phyloP scores from a whole-genome alignment of 2,888 invertebrate species.

The Scaptomyza tumidula region DNA sequence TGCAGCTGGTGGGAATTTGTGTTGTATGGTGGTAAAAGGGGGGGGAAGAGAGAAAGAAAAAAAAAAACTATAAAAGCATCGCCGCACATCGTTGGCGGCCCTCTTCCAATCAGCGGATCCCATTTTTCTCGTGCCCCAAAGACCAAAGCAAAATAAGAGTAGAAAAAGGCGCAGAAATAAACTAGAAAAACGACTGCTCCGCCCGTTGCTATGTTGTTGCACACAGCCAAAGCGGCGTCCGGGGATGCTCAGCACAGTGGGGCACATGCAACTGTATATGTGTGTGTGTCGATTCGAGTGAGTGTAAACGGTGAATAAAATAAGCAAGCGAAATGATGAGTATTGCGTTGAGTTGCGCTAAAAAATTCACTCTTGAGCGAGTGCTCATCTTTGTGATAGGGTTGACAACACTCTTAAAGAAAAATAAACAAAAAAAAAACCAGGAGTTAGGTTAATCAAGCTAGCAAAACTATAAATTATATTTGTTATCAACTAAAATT shows the following conservation, averaged over 20 bases:
- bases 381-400: constrained; percentile 22
- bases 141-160: constrained; percentile 6
- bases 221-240: constrained; percentile 23
- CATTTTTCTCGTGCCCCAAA: constrained; percentile 61
- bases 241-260: constrained; percentile 11
- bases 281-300: constrained; percentile 39
- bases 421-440: background rate
- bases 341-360: constrained; percentile 19
- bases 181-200: constrained; percentile 81
- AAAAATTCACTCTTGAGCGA: constrained; percentile 23
- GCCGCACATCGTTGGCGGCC: constrained; percentile 53
- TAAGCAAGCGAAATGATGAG: constrained; percentile 4
- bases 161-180: constrained; percentile 69
- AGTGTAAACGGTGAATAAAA: constrained; percentile 27
- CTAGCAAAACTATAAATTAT: background rate
- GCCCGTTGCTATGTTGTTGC: constrained; percentile 70
- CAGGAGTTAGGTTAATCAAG: background rate
- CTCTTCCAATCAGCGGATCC: constrained; percentile 78
- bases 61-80: constrained; percentile 64
- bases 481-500: background rate
- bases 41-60: background rate
- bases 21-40: background rate
- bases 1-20: constrained; percentile 50
- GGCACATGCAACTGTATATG: constrained; percentile 9
- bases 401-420: constrained; percentile 27